Conservation (phyloP, 2,888 invertebrate genomes). For the Cryptophagus acutangulus region DNA sequence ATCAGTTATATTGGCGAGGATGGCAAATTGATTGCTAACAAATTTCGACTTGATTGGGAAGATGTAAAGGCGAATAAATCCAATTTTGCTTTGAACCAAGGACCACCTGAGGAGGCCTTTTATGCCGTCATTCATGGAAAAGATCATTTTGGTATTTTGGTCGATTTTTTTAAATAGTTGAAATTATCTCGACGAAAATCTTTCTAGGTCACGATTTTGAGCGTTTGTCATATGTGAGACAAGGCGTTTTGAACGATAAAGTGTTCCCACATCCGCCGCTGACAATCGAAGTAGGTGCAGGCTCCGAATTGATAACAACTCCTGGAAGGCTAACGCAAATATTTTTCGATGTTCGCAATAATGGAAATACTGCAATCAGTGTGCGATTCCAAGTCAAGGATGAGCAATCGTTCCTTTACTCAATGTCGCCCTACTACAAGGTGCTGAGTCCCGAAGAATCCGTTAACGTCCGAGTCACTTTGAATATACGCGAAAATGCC, state of each 20-base stretch:
- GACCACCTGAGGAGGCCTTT: conserved; percentile 27
- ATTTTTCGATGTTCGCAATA: conserved; percentile 71
- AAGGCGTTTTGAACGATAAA: conserved; percentile 23
- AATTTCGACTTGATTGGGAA: neutral
- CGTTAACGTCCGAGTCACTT: conserved; percentile 49
- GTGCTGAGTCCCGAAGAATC: conserved; percentile 52
- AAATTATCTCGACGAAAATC: neutral
- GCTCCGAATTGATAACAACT: conserved; percentile 48
- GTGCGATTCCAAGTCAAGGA: conserved; percentile 59
- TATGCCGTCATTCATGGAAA: conserved; percentile 36
- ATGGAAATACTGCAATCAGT: conserved; percentile 53
- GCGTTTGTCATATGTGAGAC: conserved; percentile 32
- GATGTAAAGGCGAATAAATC: too few species aligned
- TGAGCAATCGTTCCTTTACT: conserved; percentile 54
- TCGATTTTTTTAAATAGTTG: neutral
- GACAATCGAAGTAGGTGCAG: conserved; percentile 47
- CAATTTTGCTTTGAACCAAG: neutral
- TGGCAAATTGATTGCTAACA: conserved; percentile 21
- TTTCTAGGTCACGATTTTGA: conserved; percentile 35
- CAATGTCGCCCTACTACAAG: conserved; percentile 50
- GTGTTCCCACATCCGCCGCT: conserved; percentile 32
- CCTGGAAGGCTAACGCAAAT: conserved; percentile 46
- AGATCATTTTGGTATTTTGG: conserved; percentile 32
- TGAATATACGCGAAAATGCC: conserved; percentile 37
- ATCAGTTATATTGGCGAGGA: conserved; percentile 27